Conservation (phyloP, 2,888 invertebrate species). For the Beris chalybata region DNA sequence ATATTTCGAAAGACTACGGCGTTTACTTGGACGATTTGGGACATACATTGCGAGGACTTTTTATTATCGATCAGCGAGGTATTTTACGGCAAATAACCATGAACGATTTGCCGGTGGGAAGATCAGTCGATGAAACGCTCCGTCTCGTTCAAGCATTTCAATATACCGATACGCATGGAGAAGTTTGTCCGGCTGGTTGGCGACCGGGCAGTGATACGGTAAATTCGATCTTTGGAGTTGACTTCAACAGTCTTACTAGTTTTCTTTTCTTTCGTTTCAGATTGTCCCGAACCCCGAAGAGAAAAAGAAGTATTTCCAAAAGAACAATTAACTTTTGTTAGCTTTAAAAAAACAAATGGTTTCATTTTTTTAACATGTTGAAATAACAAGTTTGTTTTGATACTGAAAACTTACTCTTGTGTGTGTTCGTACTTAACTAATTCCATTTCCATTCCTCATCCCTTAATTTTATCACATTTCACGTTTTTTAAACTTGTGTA, state of each 20-base stretch:
- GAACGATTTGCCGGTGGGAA: constrained; percentile 93
- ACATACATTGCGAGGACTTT: constrained; percentile 82
- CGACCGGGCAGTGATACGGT: constrained; percentile 92
- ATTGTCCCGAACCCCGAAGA: constrained; percentile 80
- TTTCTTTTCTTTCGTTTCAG: constrained; percentile 59
- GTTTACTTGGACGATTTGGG: constrained; percentile 90
- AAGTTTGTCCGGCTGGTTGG: constrained; percentile 96
- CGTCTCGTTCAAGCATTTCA: constrained; percentile 93
- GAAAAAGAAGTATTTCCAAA: constrained; percentile 79
- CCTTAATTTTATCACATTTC: too few species aligned
- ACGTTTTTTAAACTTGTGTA: too few species aligned
- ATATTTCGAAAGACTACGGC: constrained; percentile 90
- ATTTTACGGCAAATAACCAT: constrained; percentile 90
- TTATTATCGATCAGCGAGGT: constrained; percentile 90
- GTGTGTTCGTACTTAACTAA: too few species aligned
- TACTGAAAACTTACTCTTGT: constrained; percentile 14
- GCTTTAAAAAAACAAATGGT: constrained; percentile 6
- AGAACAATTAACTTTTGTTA: constrained; percentile 52
- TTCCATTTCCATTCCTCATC: too few species aligned
- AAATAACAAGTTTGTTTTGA: constrained; percentile 21
- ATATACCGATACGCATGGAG: constrained; percentile 88
- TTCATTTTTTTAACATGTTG: constrained; percentile 7
- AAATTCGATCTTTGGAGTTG: constrained; percentile 47
- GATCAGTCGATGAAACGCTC: constrained; percentile 92
- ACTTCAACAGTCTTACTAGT: constrained; percentile 10